A percentile compares a stretch with the other conserved stretches of the same genome.
Evolutionary conservation across 2,113 vertebrate species (phyloP).

Genomic region (Rhizomys pruinosus): DNA sequence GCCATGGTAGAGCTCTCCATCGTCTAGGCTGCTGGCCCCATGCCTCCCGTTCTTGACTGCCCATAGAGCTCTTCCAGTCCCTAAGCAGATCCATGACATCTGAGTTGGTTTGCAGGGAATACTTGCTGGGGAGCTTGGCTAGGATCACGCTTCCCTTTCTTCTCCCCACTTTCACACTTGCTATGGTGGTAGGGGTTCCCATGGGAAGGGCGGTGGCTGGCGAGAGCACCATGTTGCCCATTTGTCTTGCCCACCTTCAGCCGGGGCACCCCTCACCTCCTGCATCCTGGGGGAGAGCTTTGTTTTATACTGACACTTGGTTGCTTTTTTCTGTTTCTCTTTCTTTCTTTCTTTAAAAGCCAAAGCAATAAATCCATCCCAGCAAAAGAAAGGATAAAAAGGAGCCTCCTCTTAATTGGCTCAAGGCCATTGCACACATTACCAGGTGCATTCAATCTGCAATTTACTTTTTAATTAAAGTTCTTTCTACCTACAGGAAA

Average conservation of each 20-base stretch:
- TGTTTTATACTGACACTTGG: conserved; percentile 32
- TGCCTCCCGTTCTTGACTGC: neutral
- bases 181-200: no score
- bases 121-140: conserved; percentile 23
- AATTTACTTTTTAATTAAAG: conserved; percentile 72
- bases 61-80: neutral
- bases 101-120: conserved; percentile 45
- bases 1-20: neutral
- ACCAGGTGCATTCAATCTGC: conserved; percentile 65
- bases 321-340: conserved; percentile 22
- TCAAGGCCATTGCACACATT: conserved; percentile 67
- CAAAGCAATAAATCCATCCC: conserved; percentile 54
- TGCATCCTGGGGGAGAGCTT: neutral
- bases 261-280: neutral
- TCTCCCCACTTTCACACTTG: conserved; percentile 37
- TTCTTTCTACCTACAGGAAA: conserved; percentile 30
- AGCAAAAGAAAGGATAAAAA: conserved; percentile 28
- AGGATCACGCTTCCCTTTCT: neutral
- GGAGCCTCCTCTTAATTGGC: conserved; percentile 73
- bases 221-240: neutral
- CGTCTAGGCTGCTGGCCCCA: neutral
- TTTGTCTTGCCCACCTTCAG: conserved; percentile 38
- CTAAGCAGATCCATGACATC: neutral
- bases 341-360: conserved; percentile 66
- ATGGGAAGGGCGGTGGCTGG: neutral